Conservation (phyloP, 2,888 invertebrate genomes). For the Drosophila greeni region DNA sequence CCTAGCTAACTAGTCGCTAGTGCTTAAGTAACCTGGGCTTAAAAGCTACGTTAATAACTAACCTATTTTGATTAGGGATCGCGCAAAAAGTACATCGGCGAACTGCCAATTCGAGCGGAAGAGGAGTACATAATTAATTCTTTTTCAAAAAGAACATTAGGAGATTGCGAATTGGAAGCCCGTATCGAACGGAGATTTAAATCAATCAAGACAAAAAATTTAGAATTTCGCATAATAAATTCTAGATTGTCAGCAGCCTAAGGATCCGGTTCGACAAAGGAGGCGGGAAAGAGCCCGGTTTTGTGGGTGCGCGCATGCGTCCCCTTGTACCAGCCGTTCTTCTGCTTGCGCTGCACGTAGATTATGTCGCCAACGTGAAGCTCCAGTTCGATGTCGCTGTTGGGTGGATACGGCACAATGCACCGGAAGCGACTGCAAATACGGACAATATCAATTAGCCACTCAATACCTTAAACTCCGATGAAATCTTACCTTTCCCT, state of each 20-base stretch:
- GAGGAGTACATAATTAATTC: constrained; percentile 42
- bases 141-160: constrained; percentile 54
- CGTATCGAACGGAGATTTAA: constrained; percentile 64
- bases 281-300: constrained; percentile 96
- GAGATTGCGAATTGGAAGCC: constrained; percentile 50
- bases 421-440: constrained; percentile 86
- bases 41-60: constrained; percentile 24
- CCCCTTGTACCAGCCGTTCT: constrained; percentile 97
- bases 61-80: constrained; percentile 58
- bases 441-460: constrained; percentile 2
- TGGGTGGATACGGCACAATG: constrained; percentile 95
- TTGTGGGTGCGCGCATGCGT: constrained; percentile 93
- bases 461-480: not conserved
- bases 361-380: constrained; percentile 94
- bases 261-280: constrained; percentile 88
- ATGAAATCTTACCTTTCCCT: constrained; percentile 75
- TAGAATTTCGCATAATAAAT: constrained; percentile 42
- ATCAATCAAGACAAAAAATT: constrained; percentile 27
- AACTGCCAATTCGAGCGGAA: constrained; percentile 46
- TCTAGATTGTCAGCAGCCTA: constrained; percentile 46
- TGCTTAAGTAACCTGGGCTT: constrained; percentile 45
- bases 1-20: constrained; percentile 38
- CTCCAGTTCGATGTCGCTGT: constrained; percentile 94
- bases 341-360: constrained; percentile 93
- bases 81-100: constrained; percentile 54